phyloP scores from a whole-genome alignment of 2,888 invertebrate species.

The Perizoma flavofasciatum region DNA sequence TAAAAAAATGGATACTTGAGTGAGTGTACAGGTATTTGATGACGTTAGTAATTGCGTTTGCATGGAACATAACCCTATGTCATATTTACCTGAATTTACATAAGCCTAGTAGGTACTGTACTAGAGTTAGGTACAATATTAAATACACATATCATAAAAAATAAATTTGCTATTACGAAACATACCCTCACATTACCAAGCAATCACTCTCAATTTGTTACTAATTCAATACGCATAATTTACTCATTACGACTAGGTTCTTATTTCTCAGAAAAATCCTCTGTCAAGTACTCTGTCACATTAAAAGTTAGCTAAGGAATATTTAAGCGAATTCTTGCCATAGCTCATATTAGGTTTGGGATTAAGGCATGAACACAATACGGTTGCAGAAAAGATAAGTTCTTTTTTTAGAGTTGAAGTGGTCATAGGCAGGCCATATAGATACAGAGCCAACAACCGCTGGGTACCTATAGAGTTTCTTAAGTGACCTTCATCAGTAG shows the following conservation, averaged over 20 bases:
- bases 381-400: too few relatives aligned
- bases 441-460: too few relatives aligned
- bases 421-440: too few relatives aligned
- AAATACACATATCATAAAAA: slow-evolving; percentile 5
- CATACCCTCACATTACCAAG: slow-evolving; percentile 33
- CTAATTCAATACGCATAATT: slow-evolving; percentile 33
- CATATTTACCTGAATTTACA: too few relatives aligned
- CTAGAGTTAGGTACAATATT: background rate
- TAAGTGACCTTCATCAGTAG: too few relatives aligned
- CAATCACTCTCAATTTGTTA: slow-evolving; percentile 38
- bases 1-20: too few relatives aligned
- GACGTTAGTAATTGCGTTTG: too few relatives aligned
- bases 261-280: slow-evolving; percentile 4
- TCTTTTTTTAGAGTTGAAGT: too few relatives aligned
- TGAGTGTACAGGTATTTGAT: too few relatives aligned
- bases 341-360: slow-evolving; percentile 47
- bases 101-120: too few relatives aligned
- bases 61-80: too few relatives aligned
- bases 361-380: slow-evolving; percentile 14
- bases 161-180: slow-evolving; percentile 22
- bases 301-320: slow-evolving; percentile 22
- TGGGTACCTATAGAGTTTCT: too few relatives aligned
- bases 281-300: slow-evolving; percentile 34
- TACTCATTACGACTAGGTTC: slow-evolving; percentile 27
- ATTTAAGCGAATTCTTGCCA: slow-evolving; percentile 36